A percentile compares a stretch with the other conserved stretches of the same genome.
Evolutionary conservation across 2,113 vertebrate species (phyloP).

Genomic region (Perccottus glenii): DNA sequence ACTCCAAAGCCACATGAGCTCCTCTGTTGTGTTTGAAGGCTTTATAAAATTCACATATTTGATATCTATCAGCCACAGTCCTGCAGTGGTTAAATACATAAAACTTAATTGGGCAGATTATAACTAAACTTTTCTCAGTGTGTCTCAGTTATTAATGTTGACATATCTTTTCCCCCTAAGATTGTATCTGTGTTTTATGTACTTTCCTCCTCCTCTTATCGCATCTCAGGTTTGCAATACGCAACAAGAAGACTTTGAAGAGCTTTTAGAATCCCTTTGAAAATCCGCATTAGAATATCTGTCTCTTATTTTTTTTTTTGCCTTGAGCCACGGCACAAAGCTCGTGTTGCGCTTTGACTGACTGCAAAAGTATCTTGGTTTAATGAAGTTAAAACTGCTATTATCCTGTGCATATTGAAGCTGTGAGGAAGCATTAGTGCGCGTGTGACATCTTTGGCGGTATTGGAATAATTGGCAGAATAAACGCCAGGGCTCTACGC

Average conservation of each 20-base stretch:
- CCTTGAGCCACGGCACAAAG: conserved; percentile 24
- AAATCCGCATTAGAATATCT: conserved; percentile 23
- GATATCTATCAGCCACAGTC: conserved; percentile 25
- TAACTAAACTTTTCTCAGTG: conserved; percentile 12
- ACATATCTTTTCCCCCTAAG: not conserved
- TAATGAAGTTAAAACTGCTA: conserved; percentile 56
- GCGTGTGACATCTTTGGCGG: conserved; percentile 29
- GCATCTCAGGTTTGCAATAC: not conserved
- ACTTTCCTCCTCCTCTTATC: not conserved
- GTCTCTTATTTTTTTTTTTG: conserved; percentile 3
- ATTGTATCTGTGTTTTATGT: conserved; percentile 12
- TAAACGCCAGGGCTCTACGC: conserved; percentile 46
- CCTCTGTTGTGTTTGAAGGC: conserved; percentile 22
- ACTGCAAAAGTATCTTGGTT: conserved; percentile 26
- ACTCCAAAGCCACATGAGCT: conserved; percentile 13
- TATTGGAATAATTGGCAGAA: conserved; percentile 67
- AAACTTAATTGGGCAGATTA: conserved; percentile 23
- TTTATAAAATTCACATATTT: conserved; percentile 33
- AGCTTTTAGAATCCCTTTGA: conserved; percentile 12
- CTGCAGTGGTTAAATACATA: conserved; percentile 18
- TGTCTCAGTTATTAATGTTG: conserved; percentile 7
- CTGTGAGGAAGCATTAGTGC: conserved; percentile 22
- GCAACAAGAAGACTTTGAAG: conserved; percentile 2
- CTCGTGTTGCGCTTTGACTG: conserved; percentile 17
- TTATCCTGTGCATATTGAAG: conserved; percentile 34